phyloP scores from a whole-genome alignment of 2,888 invertebrate genomes.

The Erynnis tages region DNA sequence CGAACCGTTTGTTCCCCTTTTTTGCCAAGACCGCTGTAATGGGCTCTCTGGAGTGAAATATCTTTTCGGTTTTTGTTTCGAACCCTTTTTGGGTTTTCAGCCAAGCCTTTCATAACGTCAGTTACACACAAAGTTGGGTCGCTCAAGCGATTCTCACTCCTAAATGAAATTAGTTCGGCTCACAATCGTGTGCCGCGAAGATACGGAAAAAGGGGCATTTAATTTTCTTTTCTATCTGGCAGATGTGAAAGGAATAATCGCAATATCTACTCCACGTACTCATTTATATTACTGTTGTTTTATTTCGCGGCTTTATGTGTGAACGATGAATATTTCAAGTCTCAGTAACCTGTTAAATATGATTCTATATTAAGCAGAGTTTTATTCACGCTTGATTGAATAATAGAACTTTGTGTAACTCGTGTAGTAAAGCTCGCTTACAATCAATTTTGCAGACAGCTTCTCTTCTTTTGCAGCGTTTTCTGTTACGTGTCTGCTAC shows the following conservation, averaged over 20 bases:
- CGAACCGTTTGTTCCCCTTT: constrained; percentile 47
- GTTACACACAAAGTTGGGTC: constrained; percentile 16
- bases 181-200: background rate
- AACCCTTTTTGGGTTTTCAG: constrained; percentile 31
- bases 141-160: constrained; percentile 4
- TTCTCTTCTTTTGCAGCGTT: too few species aligned
- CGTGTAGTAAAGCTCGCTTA: too few species aligned
- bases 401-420: too few species aligned
- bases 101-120: constrained; percentile 28
- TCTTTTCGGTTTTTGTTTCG: constrained; percentile 49
- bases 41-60: constrained; percentile 65
- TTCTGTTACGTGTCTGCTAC: too few species aligned
- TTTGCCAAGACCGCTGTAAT: constrained; percentile 66
- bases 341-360: too few species aligned
- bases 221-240: constrained; percentile 26
- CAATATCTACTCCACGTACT: constrained; percentile 11
- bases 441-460: too few species aligned
- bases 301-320: background rate
- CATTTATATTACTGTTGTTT: background rate
- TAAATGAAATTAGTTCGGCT: background rate
- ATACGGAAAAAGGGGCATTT: constrained; percentile 14
- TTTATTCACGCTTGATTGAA: too few species aligned
- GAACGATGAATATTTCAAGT: background rate
- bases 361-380: too few species aligned
- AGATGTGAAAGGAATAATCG: constrained; percentile 14